A percentile compares a stretch with the other conserved stretches of the same genome.
phyloP scores from a whole-genome alignment of 2,797 vertebrate species.

The Iguana delicatissima region DNA sequence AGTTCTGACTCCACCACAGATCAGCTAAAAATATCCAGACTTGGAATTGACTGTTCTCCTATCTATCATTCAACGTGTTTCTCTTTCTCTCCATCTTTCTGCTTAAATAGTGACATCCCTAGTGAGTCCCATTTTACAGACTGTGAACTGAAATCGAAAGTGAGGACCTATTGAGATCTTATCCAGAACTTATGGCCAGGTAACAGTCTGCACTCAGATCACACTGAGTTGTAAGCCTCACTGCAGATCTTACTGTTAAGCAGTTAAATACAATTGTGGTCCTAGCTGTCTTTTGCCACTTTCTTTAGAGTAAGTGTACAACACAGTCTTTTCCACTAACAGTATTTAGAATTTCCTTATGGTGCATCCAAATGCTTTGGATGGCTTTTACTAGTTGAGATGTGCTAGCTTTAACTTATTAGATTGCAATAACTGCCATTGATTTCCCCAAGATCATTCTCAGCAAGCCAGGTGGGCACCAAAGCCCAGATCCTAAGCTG shows the following conservation, averaged over 20 bases:
- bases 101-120: background rate
- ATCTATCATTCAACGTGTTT: background rate
- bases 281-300: background rate
- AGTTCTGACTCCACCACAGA: background rate
- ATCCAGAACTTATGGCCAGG: background rate
- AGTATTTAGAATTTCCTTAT: background rate
- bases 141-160: background rate
- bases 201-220: background rate
- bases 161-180: background rate
- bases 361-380: background rate
- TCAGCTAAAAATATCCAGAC: background rate
- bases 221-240: background rate
- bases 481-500: too few species aligned
- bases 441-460: background rate
- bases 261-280: too few species aligned
- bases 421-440: constrained; percentile 7
- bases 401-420: background rate
- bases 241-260: too few species aligned
- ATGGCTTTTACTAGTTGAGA: background rate
- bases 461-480: background rate
- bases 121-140: background rate
- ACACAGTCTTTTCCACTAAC: background rate
- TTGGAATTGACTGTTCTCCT: background rate
- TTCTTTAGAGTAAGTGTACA: background rate
- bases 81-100: background rate